Percentiles rank a stretch among this genome's conserved stretches.
These are phyloP conservation scores for Sycobia sp. DNA, from an alignment of 1,140 invertebrate species.

Conservation along the genomic window DNA sequence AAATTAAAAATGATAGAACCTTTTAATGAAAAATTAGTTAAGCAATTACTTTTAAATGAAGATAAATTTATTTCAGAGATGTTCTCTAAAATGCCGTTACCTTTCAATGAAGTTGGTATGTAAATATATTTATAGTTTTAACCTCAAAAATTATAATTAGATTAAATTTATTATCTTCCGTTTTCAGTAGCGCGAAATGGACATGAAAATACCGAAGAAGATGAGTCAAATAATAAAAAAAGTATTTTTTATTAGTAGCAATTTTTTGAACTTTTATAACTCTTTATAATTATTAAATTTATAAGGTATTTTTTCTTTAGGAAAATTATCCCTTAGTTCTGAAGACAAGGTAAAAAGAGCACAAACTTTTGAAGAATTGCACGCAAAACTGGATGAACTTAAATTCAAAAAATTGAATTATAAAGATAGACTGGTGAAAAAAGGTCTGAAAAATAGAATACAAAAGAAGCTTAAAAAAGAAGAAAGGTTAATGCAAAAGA, in stretches of 20 bases:
- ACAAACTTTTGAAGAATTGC: constrained; percentile 58
- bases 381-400: constrained; percentile 56
- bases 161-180: not conserved
- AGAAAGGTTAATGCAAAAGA: constrained; percentile 56
- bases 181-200: constrained; percentile 27
- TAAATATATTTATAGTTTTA: constrained; percentile 32
- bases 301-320: not conserved
- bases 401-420: constrained; percentile 60
- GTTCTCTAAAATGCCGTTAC: constrained; percentile 54
- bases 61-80: constrained; percentile 57
- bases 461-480: constrained; percentile 62
- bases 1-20: constrained; percentile 51
- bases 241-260: constrained; percentile 17
- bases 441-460: constrained; percentile 62
- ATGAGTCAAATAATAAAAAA: constrained; percentile 18
- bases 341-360: constrained; percentile 46
- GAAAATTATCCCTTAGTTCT: constrained; percentile 38
- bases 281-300: constrained; percentile 16
- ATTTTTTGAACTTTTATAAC: not conserved
- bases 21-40: constrained; percentile 51
- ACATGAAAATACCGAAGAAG: constrained; percentile 22
- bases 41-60: constrained; percentile 50
- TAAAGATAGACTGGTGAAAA: constrained; percentile 64
- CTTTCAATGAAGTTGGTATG: constrained; percentile 45
- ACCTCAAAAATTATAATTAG: constrained; percentile 25